Base-by-base conservation (phyloP, 2,113 vertebrate genomes). In the Castor canadensis region DNA sequence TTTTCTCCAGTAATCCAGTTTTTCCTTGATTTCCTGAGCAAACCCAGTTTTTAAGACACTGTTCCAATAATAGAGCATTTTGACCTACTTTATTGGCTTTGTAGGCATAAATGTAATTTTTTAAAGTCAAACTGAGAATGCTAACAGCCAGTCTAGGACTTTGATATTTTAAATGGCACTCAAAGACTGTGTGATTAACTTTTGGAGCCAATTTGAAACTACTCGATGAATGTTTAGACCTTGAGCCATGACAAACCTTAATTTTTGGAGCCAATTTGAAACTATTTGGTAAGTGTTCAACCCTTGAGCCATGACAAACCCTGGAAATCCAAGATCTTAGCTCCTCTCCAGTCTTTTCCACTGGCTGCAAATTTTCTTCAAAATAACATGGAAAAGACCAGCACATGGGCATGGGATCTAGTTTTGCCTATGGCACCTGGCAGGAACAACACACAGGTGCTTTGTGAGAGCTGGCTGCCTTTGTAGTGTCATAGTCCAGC, bases 221-320 rank as follows among this genome's bases (percentile, higher is more conserved):
- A 67, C 67, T 95, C 66, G n/a, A 6, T 89, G 19, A 66, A 30
- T 24, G 12, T n/a, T 85, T 94, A 88, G 91, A 54, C 15, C 10
- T 26, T 77, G 20, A 80, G 9, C 66, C 5, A 19, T 30, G 81
- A 84, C 9, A 94, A 81, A 81, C 13, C 0, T 66, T 92, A 72
- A 71, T 69, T 80, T 11, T 40, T 85, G 47, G 19, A 84, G 49
- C 12, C 30, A 67, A 75, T 13, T 6, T 80, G 45, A 85, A 9
- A 66, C n/a, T 47, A 67, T 72, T 95, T 71, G n/a, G 8, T 89
- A 16, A 66, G n/a, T 24, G 12, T n/a, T 85, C 93, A 88, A 93
- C 47, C 15, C 10, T 26, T 77, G 20, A 80, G 9, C 66, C 5
- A 19, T 30, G 81, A 84, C 9, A 94, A 81, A 81, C 13, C 0